Percentiles rank a stretch among this genome's conserved stretches.
phyloP scores from a whole-genome alignment of 1,140 invertebrate species.

The Drosophila asahinai region DNA sequence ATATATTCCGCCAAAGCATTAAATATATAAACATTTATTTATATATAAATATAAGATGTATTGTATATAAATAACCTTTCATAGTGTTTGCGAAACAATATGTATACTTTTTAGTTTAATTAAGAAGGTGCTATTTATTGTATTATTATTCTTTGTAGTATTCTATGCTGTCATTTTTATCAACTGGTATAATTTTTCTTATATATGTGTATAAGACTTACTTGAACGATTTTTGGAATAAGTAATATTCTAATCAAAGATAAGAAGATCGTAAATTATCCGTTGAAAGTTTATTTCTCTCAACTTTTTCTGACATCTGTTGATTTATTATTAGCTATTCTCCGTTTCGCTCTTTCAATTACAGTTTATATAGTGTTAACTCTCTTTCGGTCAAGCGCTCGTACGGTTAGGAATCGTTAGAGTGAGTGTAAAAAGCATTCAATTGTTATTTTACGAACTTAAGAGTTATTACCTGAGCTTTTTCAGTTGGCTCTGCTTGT shows the following conservation, averaged over 20 bases:
- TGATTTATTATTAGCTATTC: not conserved
- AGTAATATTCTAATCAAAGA: not conserved
- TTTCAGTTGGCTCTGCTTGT: slow-evolving; percentile 40
- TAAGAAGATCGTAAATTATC: not conserved
- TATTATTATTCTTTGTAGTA: not conserved
- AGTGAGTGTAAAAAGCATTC: not conserved
- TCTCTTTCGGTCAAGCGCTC: not conserved
- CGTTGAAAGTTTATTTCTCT: not conserved
- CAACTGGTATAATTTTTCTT: too few relatives aligned
- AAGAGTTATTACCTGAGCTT: slow-evolving; percentile 56
- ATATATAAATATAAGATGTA: slow-evolving; percentile 15
- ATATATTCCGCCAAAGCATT: slow-evolving; percentile 37
- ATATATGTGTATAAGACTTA: not conserved
- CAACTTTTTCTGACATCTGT: too few relatives aligned
- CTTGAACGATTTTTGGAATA: not conserved
- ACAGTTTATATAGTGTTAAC: too few relatives aligned
- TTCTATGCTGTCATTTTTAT: not conserved
- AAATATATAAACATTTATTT: slow-evolving; percentile 30
- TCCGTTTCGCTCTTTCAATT: too few relatives aligned
- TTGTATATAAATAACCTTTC: slow-evolving; percentile 3
- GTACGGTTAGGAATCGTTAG: too few relatives aligned
- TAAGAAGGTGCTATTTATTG: not conserved
- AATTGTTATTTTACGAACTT: not conserved
- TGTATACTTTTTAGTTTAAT: not conserved
- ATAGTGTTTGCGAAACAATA: not conserved